Conservation (phyloP, 2,888 invertebrate genomes). For the Diploptera punctata region DNA sequence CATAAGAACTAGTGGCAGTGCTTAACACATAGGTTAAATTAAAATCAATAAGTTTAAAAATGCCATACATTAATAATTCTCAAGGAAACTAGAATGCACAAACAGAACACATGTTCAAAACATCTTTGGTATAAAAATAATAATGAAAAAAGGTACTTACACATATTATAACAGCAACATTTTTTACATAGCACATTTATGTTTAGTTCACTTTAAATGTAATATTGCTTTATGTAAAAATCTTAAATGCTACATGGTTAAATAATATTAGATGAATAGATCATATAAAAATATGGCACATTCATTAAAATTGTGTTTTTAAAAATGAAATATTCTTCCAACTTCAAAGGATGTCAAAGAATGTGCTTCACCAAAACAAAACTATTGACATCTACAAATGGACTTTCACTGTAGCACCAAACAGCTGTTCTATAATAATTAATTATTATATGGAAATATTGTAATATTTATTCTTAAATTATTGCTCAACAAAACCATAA, state of each 20-base stretch:
- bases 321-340: too few species aligned
- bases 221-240: not conserved
- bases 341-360: too few species aligned
- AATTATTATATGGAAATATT: too few species aligned
- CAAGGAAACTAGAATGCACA: not conserved
- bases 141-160: constrained; percentile 19
- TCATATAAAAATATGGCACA: constrained; percentile 23
- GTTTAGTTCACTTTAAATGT: too few species aligned
- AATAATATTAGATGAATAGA: constrained; percentile 7
- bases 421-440: too few species aligned
- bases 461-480: too few species aligned
- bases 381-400: not conserved
- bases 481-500: too few species aligned
- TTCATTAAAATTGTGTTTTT: not conserved
- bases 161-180: not conserved
- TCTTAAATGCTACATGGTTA: constrained; percentile 1
- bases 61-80: not conserved
- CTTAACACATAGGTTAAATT: not conserved
- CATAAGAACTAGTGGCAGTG: constrained; percentile 8
- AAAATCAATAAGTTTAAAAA: not conserved
- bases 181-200: not conserved
- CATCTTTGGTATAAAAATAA: constrained; percentile 33
- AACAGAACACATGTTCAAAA: constrained; percentile 10
- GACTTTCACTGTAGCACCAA: not conserved
- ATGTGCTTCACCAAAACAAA: too few species aligned